Evolutionary conservation across 1,140 invertebrate species (phyloP).

Genomic region (Leptoteleia sp.): DNA sequence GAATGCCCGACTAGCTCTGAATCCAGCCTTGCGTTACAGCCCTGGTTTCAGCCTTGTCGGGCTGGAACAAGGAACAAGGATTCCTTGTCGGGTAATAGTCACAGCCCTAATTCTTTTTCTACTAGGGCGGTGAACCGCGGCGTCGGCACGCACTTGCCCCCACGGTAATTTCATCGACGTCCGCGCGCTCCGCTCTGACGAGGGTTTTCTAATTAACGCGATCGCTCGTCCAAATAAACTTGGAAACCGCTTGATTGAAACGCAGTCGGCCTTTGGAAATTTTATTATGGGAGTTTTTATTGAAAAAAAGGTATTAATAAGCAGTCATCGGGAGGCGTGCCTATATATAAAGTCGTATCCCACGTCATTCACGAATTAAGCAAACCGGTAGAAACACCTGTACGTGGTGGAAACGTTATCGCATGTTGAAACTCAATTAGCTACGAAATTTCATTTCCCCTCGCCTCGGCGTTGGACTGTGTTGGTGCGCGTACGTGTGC

Average conservation of each 20-base stretch:
- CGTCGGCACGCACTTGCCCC: not conserved
- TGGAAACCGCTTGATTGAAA: slow-evolving; percentile 63
- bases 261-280: slow-evolving; percentile 53
- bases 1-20: too few species aligned
- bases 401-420: slow-evolving; percentile 67
- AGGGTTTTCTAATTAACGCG: slow-evolving; percentile 62
- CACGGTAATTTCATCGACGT: slow-evolving; percentile 29
- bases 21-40: too few species aligned
- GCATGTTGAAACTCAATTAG: slow-evolving; percentile 69
- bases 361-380: slow-evolving; percentile 66
- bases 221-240: slow-evolving; percentile 55
- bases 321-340: slow-evolving; percentile 62
- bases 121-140: too few species aligned
- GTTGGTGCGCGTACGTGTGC: slow-evolving; percentile 12
- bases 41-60: too few species aligned
- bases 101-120: too few species aligned
- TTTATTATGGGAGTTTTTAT: slow-evolving; percentile 58
- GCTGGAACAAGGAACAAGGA: too few species aligned
- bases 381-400: slow-evolving; percentile 66
- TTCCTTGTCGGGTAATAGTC: too few species aligned
- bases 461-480: slow-evolving; percentile 31
- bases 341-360: slow-evolving; percentile 63
- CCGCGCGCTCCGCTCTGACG: slow-evolving; percentile 15
- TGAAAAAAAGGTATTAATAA: slow-evolving; percentile 66
- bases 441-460: slow-evolving; percentile 67